Evolutionary conservation across 2,797 vertebrate species (phyloP), one percentile per base, ranked within the genome.

Genomic region (Erethizon dorsatum): DNA sequence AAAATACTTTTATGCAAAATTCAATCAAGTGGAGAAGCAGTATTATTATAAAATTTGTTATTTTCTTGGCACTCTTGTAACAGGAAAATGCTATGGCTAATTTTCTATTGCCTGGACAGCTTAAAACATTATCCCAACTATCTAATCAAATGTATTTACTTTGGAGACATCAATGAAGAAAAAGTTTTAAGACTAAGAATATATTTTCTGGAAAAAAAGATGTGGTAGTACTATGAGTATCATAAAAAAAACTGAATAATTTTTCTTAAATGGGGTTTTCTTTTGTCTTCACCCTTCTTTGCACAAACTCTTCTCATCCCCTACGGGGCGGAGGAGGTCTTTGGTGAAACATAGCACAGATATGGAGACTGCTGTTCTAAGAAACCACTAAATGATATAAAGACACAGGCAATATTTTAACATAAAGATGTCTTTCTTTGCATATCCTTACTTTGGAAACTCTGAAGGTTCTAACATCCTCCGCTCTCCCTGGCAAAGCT

Each of bases 1-100:
- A 87, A 95, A 95, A 93, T 61, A 69, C 41, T 78, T 87, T 73
- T 73, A 73, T 79, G 63, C 63, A 95, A 95, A 85, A 85, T 54
- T 88, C 79, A 94, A n/a, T 56, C 77, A 94, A 91, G 71, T 85
- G 22, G 33, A 95, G 28, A 91, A 54, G 73, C 20, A 84, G 13
- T 17, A 52, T 67, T 88, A 73, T 84, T 93, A 73, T 84, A 45
- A 95, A 91, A 87, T 71, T 17, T 8, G 1, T 28, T 90, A 18
- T 28, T 91, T 94, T 87, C 33, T 90, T 82, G 41, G 33, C 31
- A n/a, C 45, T 5, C 11, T 88, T 93, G 15, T 22, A 95, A 79
- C 3, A 79, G 17, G 9, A 94, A 90, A 96, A 75, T 45, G 22
- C 17, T 41, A 37, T 50, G 22, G 20, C 18, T 91, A n/a, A 63